Evolutionary conservation across 1,140 invertebrate genomes (phyloP).

Genomic region (Drosophila malerkotliana): DNA sequence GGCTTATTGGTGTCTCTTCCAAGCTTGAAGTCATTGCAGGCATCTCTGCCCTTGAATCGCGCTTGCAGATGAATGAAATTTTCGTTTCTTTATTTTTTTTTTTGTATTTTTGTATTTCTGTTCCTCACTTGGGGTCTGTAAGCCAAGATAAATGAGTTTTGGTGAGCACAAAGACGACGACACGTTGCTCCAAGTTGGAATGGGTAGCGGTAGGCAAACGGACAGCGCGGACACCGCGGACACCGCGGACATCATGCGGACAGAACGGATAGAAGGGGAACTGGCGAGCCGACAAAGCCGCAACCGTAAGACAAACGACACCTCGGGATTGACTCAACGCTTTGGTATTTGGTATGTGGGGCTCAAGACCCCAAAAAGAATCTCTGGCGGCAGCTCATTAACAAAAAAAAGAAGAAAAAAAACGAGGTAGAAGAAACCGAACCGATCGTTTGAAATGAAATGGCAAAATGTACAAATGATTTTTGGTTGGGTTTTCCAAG

Average conservation of each 20-base stretch:
- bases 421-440: constrained; percentile 10
- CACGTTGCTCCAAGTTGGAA: constrained; percentile 50
- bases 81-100: constrained; percentile 22
- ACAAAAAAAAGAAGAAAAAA: constrained; percentile 31
- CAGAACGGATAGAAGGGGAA: not conserved
- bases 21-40: constrained; percentile 41
- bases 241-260: not conserved
- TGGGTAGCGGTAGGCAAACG: constrained; percentile 9
- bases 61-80: constrained; percentile 79
- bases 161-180: constrained; percentile 79
- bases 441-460: constrained; percentile 19
- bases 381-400: constrained; percentile 62
- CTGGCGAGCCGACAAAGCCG: constrained; percentile 75
- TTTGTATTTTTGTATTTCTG: constrained; percentile 5
- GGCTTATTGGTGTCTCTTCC: constrained; percentile 56
- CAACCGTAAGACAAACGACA: constrained; percentile 73
- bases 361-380: constrained; percentile 38
- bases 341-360: constrained; percentile 79
- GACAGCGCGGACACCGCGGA: constrained; percentile 8
- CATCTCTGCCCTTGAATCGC: constrained; percentile 66
- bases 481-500: not conserved
- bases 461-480: not conserved
- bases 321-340: constrained; percentile 78
- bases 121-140: constrained; percentile 46
- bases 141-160: constrained; percentile 82